A percentile compares a stretch with the other conserved stretches of the same genome.
These are phyloP conservation scores for Sarcophaga variegata DNA, from an alignment of 2,888 invertebrate species.

Conservation along the genomic window DNA sequence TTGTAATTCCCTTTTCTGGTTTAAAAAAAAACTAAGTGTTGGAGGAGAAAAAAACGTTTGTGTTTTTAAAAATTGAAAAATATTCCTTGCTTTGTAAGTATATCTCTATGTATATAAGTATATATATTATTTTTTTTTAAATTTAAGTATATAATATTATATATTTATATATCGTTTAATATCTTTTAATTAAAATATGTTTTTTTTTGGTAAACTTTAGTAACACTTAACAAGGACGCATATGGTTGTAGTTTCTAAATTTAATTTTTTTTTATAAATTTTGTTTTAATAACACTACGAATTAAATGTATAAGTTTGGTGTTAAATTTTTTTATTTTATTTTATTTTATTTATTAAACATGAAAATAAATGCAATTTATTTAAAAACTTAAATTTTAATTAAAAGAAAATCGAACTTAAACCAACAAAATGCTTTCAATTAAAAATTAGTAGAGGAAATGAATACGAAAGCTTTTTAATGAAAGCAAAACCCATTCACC, in stretches of 20 bases:
- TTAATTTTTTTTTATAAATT: conserved; percentile 8
- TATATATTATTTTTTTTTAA: conserved; percentile 3
- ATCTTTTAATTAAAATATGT: neutral
- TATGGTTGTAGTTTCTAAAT: conserved; percentile 21
- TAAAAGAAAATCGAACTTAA: conserved; percentile 35
- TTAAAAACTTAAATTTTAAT: conserved; percentile 8
- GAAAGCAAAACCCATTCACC: too few relatives aligned
- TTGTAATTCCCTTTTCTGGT: too few relatives aligned
- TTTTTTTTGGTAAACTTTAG: conserved; percentile 54
- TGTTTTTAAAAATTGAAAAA: conserved; percentile 7
- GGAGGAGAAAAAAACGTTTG: neutral
- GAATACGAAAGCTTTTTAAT: neutral
- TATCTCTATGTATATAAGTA: neutral
- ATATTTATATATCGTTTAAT: conserved; percentile 5
- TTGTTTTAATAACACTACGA: conserved; percentile 24
- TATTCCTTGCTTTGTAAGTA: conserved; percentile 12
- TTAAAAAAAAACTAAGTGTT: neutral
- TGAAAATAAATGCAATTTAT: neutral
- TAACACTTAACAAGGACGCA: conserved; percentile 63
- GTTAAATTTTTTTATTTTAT: conserved; percentile 6
- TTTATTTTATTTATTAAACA: neutral
- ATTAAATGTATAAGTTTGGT: neutral
- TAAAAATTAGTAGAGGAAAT: neutral
- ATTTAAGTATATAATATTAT: neutral
- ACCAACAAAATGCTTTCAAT: conserved; percentile 66